Percentiles rank a stretch among this genome's conserved stretches.
Evolutionary conservation across 2,888 invertebrate genomes (phyloP).

Genomic region (Andrena fulva): DNA sequence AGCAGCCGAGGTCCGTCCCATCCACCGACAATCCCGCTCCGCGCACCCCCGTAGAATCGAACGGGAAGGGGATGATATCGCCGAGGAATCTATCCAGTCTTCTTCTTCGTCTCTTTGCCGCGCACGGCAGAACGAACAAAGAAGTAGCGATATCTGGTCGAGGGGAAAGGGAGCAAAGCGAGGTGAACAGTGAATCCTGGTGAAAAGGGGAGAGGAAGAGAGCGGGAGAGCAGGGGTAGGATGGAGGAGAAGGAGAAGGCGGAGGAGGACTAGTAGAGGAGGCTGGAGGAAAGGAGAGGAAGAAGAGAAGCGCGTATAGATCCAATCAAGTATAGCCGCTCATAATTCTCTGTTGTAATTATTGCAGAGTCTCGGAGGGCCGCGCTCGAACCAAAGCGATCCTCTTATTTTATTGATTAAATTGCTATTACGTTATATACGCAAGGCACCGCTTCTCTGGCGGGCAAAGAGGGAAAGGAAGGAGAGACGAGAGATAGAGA

Average conservation of each 20-base stretch:
- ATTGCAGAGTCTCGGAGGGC: constrained; percentile 80
- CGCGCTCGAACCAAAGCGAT: constrained; percentile 72
- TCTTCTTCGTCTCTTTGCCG: background rate
- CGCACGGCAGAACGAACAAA: constrained; percentile 26
- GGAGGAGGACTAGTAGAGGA: constrained; percentile 21
- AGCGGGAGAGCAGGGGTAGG: constrained; percentile 43
- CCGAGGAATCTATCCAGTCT: background rate
- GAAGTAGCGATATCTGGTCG: constrained; percentile 25
- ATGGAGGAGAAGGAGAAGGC: constrained; percentile 1
- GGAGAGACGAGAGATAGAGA: background rate
- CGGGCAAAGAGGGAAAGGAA: background rate
- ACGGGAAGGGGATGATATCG: constrained; percentile 8
- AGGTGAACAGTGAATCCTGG: constrained; percentile 30
- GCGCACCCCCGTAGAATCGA: background rate
- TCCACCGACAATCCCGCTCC: background rate
- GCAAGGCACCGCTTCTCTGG: constrained; percentile 56
- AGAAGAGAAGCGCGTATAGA: constrained; percentile 77
- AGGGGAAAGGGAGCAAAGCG: constrained; percentile 39
- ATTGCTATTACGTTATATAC: constrained; percentile 81
- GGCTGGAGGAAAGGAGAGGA: constrained; percentile 26
- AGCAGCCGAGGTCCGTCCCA: too few species aligned
- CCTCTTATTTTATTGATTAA: constrained; percentile 83
- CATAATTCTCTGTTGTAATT: constrained; percentile 83
- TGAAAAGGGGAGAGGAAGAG: constrained; percentile 51
- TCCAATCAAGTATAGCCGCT: constrained; percentile 82